Percentiles rank a stretch among this genome's conserved stretches.
Evolutionary conservation across 2,113 vertebrate genomes (phyloP).

Genomic region (Neodontobutis hainanensis): DNA sequence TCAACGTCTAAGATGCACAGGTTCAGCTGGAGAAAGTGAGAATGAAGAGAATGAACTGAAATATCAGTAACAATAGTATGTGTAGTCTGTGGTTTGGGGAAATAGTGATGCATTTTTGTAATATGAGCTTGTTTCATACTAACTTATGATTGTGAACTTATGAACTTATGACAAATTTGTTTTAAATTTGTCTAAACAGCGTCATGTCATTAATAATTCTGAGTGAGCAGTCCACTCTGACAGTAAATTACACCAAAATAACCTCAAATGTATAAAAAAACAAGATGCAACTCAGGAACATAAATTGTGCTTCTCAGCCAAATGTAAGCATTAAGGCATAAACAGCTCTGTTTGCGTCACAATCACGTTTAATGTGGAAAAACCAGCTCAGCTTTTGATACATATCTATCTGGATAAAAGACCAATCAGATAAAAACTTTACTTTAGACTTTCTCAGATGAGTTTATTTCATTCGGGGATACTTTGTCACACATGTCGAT

Average conservation of each 20-base stretch:
- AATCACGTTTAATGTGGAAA: conserved; percentile 7
- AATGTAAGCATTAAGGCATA: conserved; percentile 3
- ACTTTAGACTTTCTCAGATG: neutral
- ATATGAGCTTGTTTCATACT: neutral
- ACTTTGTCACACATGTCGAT: neutral
- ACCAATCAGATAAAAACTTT: neutral
- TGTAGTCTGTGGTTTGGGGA: conserved; percentile 42
- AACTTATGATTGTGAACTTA: too few relatives aligned
- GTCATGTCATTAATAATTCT: conserved; percentile 11
- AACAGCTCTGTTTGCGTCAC: neutral
- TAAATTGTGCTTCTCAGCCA: neutral
- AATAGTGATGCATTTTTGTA: conserved; percentile 40
- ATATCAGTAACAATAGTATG: conserved; percentile 17
- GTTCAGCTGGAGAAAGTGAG: conserved; percentile 59
- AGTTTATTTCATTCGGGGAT: conserved; percentile 2
- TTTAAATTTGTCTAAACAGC: neutral
- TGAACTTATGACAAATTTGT: too few relatives aligned
- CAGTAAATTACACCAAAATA: neutral
- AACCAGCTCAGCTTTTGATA: conserved; percentile 12
- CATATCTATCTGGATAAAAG: conserved; percentile 2
- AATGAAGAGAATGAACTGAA: conserved; percentile 40
- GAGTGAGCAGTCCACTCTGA: neutral
- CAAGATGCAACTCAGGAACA: conserved; percentile 4
- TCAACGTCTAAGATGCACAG: conserved; percentile 75
- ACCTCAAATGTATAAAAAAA: conserved; percentile 10